A percentile compares a stretch with the other conserved stretches of the same genome.
phyloP scores from a whole-genome alignment of 2,797 vertebrate genomes.

The Chaetophractus vellerosus region DNA sequence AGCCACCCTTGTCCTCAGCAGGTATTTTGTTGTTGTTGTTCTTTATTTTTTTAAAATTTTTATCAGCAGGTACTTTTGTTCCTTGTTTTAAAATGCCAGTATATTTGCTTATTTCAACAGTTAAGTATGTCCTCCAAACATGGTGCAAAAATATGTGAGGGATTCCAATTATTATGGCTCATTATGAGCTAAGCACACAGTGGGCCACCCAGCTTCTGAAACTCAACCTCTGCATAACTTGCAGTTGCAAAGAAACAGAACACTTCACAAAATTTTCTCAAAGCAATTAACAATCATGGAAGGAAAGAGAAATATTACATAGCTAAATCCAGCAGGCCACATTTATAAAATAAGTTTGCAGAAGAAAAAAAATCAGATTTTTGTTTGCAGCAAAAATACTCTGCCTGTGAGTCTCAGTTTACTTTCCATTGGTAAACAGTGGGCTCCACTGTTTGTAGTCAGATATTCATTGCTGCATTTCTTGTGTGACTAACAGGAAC shows the following conservation, averaged over 20 bases:
- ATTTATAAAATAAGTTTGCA: neutral
- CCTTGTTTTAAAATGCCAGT: neutral
- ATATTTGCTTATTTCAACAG: neutral
- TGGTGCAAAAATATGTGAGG: neutral
- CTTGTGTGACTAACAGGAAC: neutral
- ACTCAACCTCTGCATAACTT: neutral
- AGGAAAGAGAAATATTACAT: neutral
- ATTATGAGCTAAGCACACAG: neutral
- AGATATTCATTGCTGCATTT: neutral
- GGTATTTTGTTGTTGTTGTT: no score
- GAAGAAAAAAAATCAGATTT: neutral
- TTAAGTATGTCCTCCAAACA: neutral
- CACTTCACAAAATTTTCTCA: neutral
- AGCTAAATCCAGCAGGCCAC: neutral
- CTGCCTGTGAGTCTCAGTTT: neutral
- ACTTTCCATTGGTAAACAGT: neutral
- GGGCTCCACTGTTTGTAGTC: neutral
- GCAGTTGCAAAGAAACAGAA: neutral
- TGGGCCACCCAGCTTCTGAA: neutral
- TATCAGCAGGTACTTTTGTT: conserved; percentile 16
- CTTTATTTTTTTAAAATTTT: no score
- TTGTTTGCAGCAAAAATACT: neutral
- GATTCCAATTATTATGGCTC: neutral
- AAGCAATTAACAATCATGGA: neutral
- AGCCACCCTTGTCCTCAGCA: neutral